Evolutionary conservation across 2,113 vertebrate genomes (phyloP).

Genomic region (Astur gentilis): DNA sequence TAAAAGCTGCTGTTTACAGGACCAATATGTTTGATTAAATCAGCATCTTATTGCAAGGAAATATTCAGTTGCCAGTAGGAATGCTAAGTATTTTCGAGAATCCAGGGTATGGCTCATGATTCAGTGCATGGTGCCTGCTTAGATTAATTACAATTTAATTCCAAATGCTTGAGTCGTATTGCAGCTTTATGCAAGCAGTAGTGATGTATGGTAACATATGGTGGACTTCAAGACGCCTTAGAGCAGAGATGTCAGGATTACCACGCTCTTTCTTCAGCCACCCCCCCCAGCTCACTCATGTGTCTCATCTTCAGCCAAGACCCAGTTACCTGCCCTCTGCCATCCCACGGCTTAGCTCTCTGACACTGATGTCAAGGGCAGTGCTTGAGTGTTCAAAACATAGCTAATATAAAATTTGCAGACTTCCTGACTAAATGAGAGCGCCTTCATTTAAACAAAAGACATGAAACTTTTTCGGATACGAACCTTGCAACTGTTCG

Average conservation of each 20-base stretch:
- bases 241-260: not conserved
- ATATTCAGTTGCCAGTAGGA: not conserved
- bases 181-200: not conserved
- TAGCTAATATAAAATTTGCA: not conserved
- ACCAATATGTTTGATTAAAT: not conserved
- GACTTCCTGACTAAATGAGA: not conserved
- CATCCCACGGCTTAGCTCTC: not conserved
- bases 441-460: not conserved
- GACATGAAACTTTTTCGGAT: not conserved
- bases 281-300: not conserved
- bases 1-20: not conserved
- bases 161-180: not conserved
- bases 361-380: not conserved
- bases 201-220: not conserved
- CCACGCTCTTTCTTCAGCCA: not conserved
- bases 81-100: not conserved
- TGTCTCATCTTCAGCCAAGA: not conserved
- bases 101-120: not conserved
- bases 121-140: not conserved
- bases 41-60: not conserved
- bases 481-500: not conserved
- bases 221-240: not conserved
- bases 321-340: not conserved
- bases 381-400: not conserved
- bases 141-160: slow-evolving; percentile 5